Evolutionary conservation across 2,888 invertebrate genomes (phyloP).

Genomic region (Branchipolynoe longqiensis): DNA sequence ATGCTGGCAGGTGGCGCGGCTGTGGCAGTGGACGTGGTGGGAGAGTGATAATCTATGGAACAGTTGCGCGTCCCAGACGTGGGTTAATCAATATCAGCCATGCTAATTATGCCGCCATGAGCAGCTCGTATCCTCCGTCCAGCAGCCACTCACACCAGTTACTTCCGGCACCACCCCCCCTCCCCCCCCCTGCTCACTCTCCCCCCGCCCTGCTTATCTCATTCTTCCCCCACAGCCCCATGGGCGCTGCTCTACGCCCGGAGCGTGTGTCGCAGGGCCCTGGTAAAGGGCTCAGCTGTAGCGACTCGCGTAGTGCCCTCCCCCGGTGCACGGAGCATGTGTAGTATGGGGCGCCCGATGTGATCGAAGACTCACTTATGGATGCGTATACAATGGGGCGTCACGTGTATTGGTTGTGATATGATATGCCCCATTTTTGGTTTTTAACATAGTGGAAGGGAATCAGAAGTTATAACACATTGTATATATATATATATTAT

Average conservation of each 20-base stretch:
- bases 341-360: not conserved
- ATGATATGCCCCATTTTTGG: no score
- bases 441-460: no score
- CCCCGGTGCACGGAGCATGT: not conserved
- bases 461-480: no score
- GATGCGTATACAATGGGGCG: no score
- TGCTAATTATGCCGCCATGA: conserved; percentile 54
- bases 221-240: not conserved
- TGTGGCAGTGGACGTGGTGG: not conserved
- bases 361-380: not conserved
- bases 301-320: not conserved
- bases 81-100: conserved; percentile 55
- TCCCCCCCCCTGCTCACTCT: not conserved
- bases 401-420: no score
- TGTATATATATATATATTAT: no score
- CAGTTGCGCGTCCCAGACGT: conserved; percentile 48
- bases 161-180: not conserved
- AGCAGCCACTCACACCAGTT: not conserved
- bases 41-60: conserved; percentile 52
- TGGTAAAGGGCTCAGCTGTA: conserved; percentile 14
- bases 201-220: not conserved
- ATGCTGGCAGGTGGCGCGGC: conserved; percentile 22
- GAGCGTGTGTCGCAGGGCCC: no score
- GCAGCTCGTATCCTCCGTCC: conserved; percentile 2
- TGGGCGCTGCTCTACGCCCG: not conserved